Evolutionary conservation across 2,888 invertebrate genomes (phyloP).

Genomic region (Alentia gelatinosa): DNA sequence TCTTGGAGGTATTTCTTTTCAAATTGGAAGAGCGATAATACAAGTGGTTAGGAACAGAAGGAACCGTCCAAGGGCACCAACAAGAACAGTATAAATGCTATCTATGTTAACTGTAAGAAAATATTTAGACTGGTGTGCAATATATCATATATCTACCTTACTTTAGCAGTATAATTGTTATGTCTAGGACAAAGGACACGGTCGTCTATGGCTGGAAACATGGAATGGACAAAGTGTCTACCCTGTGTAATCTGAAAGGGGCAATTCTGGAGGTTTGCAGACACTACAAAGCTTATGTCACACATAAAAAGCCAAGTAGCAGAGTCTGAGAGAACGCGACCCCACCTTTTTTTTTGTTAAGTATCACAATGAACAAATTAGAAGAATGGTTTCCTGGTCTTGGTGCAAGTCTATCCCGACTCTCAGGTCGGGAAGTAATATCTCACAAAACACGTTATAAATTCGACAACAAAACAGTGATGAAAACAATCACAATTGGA

Average conservation of each 20-base stretch:
- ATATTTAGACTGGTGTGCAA: constrained; percentile 46
- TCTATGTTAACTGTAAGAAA: constrained; percentile 43
- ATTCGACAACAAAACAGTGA: background rate
- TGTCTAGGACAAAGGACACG: constrained; percentile 37
- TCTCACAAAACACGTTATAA: background rate
- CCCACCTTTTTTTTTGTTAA: background rate
- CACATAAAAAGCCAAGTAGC: background rate
- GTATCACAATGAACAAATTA: constrained; percentile 18
- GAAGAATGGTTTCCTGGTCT: background rate
- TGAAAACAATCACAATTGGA: background rate
- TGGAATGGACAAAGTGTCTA: constrained; percentile 54
- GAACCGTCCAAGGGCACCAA: constrained; percentile 38
- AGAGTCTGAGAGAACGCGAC: background rate
- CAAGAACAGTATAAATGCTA: constrained; percentile 50
- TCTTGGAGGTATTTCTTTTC: constrained; percentile 41
- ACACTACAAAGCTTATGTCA: constrained; percentile 1
- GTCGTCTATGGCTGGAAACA: constrained; percentile 43
- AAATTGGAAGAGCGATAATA: constrained; percentile 50
- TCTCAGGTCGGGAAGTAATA: background rate
- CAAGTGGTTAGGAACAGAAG: constrained; percentile 8
- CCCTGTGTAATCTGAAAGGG: constrained; percentile 29
- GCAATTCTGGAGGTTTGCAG: background rate
- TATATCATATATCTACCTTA: constrained; percentile 25
- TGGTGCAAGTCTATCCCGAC: background rate
- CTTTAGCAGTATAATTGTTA: constrained; percentile 39